Percentiles rank a stretch among this genome's conserved stretches.
Conservation (phyloP, 2,888 invertebrate genomes). For the Andrena fulva region DNA sequence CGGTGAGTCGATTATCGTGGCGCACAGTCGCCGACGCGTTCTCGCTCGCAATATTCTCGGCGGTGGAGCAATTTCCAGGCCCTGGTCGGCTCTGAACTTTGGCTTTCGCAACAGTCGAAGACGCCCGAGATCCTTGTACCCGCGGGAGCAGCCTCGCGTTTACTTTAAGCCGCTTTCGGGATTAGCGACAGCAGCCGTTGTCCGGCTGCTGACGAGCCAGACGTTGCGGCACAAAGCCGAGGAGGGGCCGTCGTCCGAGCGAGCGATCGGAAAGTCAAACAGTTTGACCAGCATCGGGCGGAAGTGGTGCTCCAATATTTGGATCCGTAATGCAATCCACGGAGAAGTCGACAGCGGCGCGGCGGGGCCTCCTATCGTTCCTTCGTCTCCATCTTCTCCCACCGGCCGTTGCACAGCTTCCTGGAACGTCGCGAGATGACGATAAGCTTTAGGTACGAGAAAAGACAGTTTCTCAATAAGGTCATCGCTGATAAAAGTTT, state of each 20-base stretch:
- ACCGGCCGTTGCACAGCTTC: background rate
- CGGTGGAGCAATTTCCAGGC: background rate
- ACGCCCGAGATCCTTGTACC: background rate
- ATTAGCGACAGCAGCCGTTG: constrained; percentile 52
- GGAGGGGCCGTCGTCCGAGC: constrained; percentile 44
- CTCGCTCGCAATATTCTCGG: background rate
- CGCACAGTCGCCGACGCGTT: too few relatives aligned
- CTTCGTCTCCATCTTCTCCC: constrained; percentile 6
- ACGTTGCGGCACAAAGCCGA: constrained; percentile 31
- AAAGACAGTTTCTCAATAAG: constrained; percentile 33
- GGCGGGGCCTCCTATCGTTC: background rate
- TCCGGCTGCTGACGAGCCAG: constrained; percentile 54
- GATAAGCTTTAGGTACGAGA: background rate
- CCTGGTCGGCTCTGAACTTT: background rate
- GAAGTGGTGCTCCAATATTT: constrained; percentile 77
- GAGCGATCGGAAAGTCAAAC: constrained; percentile 75
- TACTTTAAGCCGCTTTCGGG: constrained; percentile 50
- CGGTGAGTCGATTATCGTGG: too few relatives aligned
- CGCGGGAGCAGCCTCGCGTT: constrained; percentile 26
- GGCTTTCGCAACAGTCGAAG: background rate
- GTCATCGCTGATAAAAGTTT: constrained; percentile 41
- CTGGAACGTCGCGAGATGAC: constrained; percentile 9
- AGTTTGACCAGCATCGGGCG: constrained; percentile 61
- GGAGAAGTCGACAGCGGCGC: constrained; percentile 50
- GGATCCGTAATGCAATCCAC: constrained; percentile 73